Percentiles rank a stretch among this genome's conserved stretches.
Conservation (phyloP, 2,888 invertebrate genomes). For the Eilema sororculum region DNA sequence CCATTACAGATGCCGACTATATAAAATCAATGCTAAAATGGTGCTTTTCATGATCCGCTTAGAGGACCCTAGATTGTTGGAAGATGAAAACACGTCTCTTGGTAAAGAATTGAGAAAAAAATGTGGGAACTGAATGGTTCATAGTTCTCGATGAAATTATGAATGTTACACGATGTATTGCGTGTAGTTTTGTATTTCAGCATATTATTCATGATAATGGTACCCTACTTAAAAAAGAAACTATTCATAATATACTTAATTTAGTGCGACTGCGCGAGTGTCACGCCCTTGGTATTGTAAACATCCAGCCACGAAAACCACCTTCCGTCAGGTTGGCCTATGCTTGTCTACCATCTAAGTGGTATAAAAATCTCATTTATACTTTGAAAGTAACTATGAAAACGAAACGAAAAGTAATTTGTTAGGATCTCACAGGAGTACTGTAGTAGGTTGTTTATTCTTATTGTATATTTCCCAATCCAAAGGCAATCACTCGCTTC, state of each 20-base stretch:
- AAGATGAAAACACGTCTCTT: not conserved
- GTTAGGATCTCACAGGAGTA: not conserved
- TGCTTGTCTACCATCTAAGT: too few relatives aligned
- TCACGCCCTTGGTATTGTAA: too few relatives aligned
- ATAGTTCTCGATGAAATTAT: not conserved
- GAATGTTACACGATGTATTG: not conserved
- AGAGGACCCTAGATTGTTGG: not conserved
- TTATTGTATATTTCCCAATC: not conserved
- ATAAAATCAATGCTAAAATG: not conserved
- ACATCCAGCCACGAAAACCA: too few relatives aligned
- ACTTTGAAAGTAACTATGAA: not conserved
- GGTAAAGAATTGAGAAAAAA: too few relatives aligned
- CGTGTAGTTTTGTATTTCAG: not conserved
- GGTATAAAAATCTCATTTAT: not conserved
- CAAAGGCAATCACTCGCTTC: conserved; percentile 3
- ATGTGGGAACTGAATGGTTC: too few relatives aligned
- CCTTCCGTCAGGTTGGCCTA: too few relatives aligned
- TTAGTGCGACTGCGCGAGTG: too few relatives aligned
- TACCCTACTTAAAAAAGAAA: not conserved
- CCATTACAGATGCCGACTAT: not conserved
- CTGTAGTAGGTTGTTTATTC: not conserved
- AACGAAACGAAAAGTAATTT: not conserved
- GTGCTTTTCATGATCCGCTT: not conserved
- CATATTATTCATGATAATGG: not conserved
- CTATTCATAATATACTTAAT: too few relatives aligned